Evolutionary conservation across 92 coral and sea anemone species (phyloP).

Genomic region (Chrysogorgia sp.): DNA sequence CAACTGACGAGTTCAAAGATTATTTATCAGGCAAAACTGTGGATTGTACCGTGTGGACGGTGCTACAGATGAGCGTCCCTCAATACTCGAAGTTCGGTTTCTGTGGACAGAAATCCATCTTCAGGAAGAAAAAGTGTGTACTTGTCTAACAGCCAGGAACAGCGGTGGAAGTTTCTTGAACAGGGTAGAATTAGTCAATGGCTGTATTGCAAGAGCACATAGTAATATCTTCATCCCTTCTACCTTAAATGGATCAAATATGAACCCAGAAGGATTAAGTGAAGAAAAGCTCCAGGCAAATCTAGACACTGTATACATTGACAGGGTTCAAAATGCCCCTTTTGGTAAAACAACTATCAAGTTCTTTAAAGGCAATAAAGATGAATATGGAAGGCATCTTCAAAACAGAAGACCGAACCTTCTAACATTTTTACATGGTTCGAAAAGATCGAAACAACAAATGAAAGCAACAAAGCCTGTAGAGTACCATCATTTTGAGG

Average conservation of each 20-base stretch:
- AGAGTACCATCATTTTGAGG: conserved; percentile 59
- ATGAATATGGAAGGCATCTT: conserved; percentile 49
- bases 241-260: conserved; percentile 47
- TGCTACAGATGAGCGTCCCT: conserved; percentile 60
- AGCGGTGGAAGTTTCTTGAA: conserved; percentile 66
- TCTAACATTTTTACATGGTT: conserved; percentile 52
- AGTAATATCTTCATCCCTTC: conserved; percentile 65
- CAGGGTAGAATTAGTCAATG: conserved; percentile 57
- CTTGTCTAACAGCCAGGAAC: conserved; percentile 56
- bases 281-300: conserved; percentile 55
- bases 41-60: conserved; percentile 65
- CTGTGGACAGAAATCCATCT: conserved; percentile 60
- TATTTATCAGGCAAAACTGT: conserved; percentile 36
- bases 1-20: conserved; percentile 56
- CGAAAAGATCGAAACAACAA: conserved; percentile 48
- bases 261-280: conserved; percentile 41
- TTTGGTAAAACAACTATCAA: conserved; percentile 58
- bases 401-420: conserved; percentile 60
- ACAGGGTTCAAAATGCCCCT: conserved; percentile 64
- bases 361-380: conserved; percentile 56
- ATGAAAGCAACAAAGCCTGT: conserved; percentile 36
- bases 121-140: conserved; percentile 22
- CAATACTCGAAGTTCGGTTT: conserved; percentile 55
- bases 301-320: conserved; percentile 61
- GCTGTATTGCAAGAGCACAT: conserved; percentile 58